phyloP scores from a whole-genome alignment of 1,140 invertebrate genomes.

The Arion vulgaris region DNA sequence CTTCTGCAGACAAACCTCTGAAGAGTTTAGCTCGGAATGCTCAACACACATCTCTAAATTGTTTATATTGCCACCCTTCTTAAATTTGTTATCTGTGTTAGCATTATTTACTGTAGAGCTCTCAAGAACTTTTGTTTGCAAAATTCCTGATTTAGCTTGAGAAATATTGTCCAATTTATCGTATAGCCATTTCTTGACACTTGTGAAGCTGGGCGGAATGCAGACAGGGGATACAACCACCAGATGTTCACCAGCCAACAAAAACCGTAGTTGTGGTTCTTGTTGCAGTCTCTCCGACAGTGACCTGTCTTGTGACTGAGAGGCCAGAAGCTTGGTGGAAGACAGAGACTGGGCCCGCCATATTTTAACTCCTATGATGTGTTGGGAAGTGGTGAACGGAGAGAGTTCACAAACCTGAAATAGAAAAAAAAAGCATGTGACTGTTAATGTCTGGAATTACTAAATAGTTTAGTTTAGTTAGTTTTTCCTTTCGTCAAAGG shows the following conservation, averaged over 20 bases:
- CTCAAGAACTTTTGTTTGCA: background rate
- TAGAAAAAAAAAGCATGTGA: conserved; percentile 17
- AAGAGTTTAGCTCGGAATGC: background rate
- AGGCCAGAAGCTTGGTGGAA: conserved; percentile 46
- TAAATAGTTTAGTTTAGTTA: no score
- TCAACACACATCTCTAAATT: background rate
- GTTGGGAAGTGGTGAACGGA: conserved; percentile 41
- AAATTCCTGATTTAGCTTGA: background rate
- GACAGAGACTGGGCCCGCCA: conserved; percentile 50
- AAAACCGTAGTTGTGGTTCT: conserved; percentile 55
- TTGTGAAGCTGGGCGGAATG: conserved; percentile 49
- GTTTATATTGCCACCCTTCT: background rate
- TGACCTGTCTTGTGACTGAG: conserved; percentile 46
- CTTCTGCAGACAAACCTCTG: background rate
- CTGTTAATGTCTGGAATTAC: background rate
- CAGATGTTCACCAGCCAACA: conserved; percentile 53
- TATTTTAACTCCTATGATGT: conserved; percentile 39
- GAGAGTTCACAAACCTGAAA: conserved; percentile 54
- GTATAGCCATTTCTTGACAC: conserved; percentile 55
- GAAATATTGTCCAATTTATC: conserved; percentile 14
- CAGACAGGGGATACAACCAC: conserved; percentile 62
- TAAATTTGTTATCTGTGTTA: background rate
- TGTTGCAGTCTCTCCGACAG: conserved; percentile 53
- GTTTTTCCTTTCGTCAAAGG: no score
- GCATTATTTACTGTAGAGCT: background rate